Base-by-base conservation (phyloP, 2,888 invertebrate genomes). In the Ryuthela nishihirai region DNA sequence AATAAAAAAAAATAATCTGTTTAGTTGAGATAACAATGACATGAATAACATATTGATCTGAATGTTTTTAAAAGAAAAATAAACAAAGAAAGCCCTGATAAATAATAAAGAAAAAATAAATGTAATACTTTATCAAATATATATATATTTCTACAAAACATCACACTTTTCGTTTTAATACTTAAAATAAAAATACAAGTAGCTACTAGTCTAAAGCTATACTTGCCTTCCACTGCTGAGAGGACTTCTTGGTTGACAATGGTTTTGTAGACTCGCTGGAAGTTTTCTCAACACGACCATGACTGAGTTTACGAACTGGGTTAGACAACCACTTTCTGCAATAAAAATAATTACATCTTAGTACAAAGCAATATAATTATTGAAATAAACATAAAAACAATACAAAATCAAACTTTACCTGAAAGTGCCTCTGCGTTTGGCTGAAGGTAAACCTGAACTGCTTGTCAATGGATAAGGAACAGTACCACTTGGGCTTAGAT, bases 311-410 rank as follows among this genome's bases (percentile, higher is more conserved):
- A 67, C 92, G 82, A 60, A 93, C 81, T 45, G 87, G 83, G 73
- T 85, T 89, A 61, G 91, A 87, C 74, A 94, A 79, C 88, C 93
- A 90, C 82, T 91, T 92, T 72, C 87, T 83, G 60, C 23, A 69
- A 42, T 15, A 20, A 21, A 29, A 29, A 29, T 9, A 29, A 29
- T 29, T 29, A 9, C 7, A 7, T 10, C 29, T 29, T 7, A 9
- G 9, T 23, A 23, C 9, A 39, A 18, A 7, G 5, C 12, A 39
- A 15, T 10, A 39, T n/a, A 7, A 5, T 39, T 17, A 20, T 7
- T 3, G 24, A 40, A 9, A 23, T 20, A 17, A 23, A 23, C 5
- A 20, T 20, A 21, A 40, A 23, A 21, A 29, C 29, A 9, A 29
- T 25, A 25, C 15, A 18, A 6, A 45, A 21, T n/a, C 25, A 41